phyloP scores from a whole-genome alignment of 2,113 vertebrate species.

The Notarius quadriscutis region DNA sequence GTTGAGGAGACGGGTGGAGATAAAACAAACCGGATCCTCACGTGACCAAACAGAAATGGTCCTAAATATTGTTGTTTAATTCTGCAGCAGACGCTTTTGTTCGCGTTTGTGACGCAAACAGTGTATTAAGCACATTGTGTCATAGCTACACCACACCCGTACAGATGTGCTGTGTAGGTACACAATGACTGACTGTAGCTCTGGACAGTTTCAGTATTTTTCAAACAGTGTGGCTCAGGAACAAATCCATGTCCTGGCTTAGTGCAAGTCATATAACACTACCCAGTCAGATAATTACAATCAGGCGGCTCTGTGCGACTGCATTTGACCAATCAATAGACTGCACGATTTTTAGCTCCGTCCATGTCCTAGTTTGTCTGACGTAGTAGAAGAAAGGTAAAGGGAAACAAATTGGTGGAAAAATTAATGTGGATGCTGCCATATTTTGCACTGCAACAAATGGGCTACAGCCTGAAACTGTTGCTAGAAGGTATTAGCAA shows the following conservation, averaged over 20 bases:
- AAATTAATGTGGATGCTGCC: background rate
- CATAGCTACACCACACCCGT: background rate
- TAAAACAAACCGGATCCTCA: constrained; percentile 49
- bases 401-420: background rate
- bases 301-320: background rate
- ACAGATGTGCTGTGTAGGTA: background rate
- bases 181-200: no score
- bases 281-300: background rate
- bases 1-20: constrained; percentile 16
- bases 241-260: background rate
- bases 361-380: background rate
- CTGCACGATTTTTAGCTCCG: background rate
- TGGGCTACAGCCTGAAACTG: background rate
- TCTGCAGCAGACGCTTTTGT: background rate
- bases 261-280: background rate
- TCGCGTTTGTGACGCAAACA: background rate
- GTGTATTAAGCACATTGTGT: background rate
- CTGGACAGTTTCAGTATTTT: background rate
- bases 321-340: background rate
- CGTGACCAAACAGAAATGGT: constrained; percentile 4
- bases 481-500: background rate
- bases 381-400: background rate
- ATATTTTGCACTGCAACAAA: background rate
- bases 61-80: background rate
- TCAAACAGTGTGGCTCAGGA: background rate